A percentile compares a stretch with the other conserved stretches of the same genome.
These are phyloP conservation scores for Elachura formosa DNA, from an alignment of 2,113 vertebrate species.

Conservation along the genomic window DNA sequence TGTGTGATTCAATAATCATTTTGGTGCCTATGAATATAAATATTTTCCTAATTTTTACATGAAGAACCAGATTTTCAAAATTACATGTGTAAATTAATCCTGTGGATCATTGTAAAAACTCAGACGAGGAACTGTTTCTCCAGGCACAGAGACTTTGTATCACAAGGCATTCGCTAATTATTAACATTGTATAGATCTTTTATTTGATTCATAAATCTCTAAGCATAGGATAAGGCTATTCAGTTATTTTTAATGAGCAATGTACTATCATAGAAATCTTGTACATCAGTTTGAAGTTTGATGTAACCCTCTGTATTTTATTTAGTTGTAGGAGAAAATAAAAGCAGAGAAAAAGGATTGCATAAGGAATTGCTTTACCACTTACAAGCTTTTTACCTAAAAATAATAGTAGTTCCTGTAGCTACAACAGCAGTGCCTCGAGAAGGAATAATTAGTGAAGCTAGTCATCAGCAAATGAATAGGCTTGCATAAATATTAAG, in stretches of 20 bases:
- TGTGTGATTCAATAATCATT: not conserved
- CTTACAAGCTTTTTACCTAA: not conserved
- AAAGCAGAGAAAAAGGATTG: not conserved
- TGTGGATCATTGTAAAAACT: not conserved
- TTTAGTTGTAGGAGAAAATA: not conserved
- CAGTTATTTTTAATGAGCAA: not conserved
- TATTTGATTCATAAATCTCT: not conserved
- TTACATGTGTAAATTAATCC: not conserved
- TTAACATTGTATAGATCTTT: not conserved
- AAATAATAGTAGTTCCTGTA: not conserved
- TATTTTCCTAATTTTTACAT: not conserved
- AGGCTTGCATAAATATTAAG: not conserved
- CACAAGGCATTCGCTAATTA: not conserved
- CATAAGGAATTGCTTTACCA: not conserved
- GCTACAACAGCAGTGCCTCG: not conserved
- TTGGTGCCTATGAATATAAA: not conserved
- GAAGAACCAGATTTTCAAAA: not conserved
- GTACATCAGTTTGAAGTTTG: not conserved
- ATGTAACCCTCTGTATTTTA: not conserved
- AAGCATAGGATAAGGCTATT: not conserved
- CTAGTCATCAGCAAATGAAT: not conserved
- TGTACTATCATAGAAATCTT: not conserved
- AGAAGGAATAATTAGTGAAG: not conserved
- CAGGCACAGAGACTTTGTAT: not conserved
- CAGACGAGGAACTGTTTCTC: not conserved